Base-by-base conservation (phyloP, 1,140 invertebrate genomes). In the Rhagoletis pomonella region DNA sequence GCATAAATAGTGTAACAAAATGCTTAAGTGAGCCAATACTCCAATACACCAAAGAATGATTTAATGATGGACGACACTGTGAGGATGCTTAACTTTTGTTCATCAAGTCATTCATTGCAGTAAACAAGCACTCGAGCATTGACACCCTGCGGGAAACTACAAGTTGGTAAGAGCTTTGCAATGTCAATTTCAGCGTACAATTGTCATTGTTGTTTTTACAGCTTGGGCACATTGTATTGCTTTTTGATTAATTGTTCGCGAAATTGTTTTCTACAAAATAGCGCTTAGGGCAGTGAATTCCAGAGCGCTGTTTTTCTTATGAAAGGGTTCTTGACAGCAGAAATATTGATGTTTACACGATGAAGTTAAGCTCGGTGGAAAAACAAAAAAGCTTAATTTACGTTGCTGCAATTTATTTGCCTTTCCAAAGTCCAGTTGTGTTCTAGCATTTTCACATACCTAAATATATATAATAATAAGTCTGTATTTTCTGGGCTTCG, bases 161-260 rank as follows among this genome's bases (percentile, higher is more conserved):
- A 7, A 55, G 44, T 73, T 73, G 67, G 67, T 14, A 17, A 17
- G 44, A 73, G 67, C 67, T 73, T 73, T 44, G 42, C 67, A 44
- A 44, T 73, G 42, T 44, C 42, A 73, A 39, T 73, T 44, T 73
- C 39, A 12, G 42, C 44, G 17, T 73, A 42, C 42, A 6, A 55
- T 55, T 55, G 50, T 14, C 4, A 10, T 47, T 44, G 12, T 73
- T 73, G 12, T 73, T 73, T 17, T 73, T 44, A 42, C 14, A 5
- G 4, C 14, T 73, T 5, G 12, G 44, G 67, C 42, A 44, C 12
- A 47, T 47, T 73, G 67, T 73, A 73, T 73, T 73, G 67, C 42
- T 73, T 73, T 73, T 73, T 73, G 44, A 73, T 73, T 73, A 73
- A 73, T 73, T 73, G 67, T 73, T 73, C 14, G 67, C 67, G 17